Evolutionary conservation across 2,797 vertebrate species (phyloP).

Genomic region (Distichodus sexfasciatus): DNA sequence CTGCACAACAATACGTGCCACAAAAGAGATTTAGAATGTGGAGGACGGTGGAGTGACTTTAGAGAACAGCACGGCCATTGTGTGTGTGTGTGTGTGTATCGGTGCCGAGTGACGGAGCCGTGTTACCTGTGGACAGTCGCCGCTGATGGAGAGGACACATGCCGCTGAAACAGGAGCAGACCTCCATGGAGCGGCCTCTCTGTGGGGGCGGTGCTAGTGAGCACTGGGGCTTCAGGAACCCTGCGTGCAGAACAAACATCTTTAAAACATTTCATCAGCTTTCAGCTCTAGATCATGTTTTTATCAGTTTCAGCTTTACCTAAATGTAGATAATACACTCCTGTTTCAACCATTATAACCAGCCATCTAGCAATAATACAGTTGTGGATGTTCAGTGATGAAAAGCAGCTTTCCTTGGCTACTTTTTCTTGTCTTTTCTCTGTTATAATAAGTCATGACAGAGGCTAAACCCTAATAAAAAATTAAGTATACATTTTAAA

Average conservation of each 20-base stretch:
- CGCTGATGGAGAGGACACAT: constrained; percentile 79
- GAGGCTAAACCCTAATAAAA: no score
- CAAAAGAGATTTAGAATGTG: background rate
- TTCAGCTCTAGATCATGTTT: no score
- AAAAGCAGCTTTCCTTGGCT: no score
- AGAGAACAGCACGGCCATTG: constrained; percentile 20
- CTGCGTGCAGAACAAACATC: constrained; percentile 51
- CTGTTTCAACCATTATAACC: no score
- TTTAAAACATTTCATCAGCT: no score
- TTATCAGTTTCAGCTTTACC: no score
- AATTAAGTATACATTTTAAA: no score
- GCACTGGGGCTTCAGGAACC: constrained; percentile 84
- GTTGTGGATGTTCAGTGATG: no score
- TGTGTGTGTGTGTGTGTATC: constrained; percentile 1
- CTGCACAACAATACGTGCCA: background rate
- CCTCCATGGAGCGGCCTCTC: constrained; percentile 71
- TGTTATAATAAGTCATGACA: no score
- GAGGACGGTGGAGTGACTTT: constrained; percentile 18
- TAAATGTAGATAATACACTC: no score
- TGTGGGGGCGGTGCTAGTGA: constrained; percentile 76
- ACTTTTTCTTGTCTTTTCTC: no score
- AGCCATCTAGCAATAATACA: no score
- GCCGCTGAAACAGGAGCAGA: constrained; percentile 78
- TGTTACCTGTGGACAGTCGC: constrained; percentile 76
- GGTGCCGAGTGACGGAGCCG: background rate